Percentiles rank a stretch among this genome's conserved stretches.
Evolutionary conservation across 2,113 vertebrate genomes (phyloP).

Genomic region (Clarias batrachus): DNA sequence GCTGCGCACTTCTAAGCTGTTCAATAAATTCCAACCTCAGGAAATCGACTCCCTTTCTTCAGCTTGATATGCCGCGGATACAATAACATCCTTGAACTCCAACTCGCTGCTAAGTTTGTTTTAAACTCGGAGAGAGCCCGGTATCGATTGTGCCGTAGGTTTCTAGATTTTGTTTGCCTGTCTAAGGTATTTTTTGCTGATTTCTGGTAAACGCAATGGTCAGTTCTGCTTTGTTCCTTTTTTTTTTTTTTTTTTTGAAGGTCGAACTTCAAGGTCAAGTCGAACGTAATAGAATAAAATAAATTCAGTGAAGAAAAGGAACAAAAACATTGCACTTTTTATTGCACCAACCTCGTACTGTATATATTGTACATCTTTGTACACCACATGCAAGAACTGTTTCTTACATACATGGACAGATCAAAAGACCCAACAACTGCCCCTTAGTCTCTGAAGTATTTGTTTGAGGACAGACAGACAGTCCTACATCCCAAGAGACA

Average conservation of each 20-base stretch:
- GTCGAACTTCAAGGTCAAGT: not conserved
- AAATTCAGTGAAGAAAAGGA: not conserved
- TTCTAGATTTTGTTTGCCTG: slow-evolving; percentile 5
- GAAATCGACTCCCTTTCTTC: slow-evolving; percentile 11
- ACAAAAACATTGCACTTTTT: not conserved
- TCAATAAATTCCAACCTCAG: slow-evolving; percentile 35
- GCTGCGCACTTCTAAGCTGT: slow-evolving; percentile 17
- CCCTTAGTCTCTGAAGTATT: not conserved
- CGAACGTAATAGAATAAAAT: not conserved
- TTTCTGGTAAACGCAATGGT: not conserved
- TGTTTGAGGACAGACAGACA: not conserved
- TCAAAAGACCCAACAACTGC: not conserved
- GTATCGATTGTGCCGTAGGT: not conserved
- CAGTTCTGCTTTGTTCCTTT: not conserved
- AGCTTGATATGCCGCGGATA: not conserved
- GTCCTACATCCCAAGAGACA: not conserved
- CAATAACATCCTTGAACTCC: slow-evolving; percentile 19
- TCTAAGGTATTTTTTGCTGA: not conserved
- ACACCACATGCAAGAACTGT: not conserved
- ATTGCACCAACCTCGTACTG: not conserved
- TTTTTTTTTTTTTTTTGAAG: not conserved
- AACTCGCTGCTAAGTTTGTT: not conserved
- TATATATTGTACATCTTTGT: no score
- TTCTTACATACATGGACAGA: not conserved
- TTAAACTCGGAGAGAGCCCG: not conserved